Evolutionary conservation across 1,140 invertebrate genomes (phyloP).

Genomic region (Sinonovacula constricta): DNA sequence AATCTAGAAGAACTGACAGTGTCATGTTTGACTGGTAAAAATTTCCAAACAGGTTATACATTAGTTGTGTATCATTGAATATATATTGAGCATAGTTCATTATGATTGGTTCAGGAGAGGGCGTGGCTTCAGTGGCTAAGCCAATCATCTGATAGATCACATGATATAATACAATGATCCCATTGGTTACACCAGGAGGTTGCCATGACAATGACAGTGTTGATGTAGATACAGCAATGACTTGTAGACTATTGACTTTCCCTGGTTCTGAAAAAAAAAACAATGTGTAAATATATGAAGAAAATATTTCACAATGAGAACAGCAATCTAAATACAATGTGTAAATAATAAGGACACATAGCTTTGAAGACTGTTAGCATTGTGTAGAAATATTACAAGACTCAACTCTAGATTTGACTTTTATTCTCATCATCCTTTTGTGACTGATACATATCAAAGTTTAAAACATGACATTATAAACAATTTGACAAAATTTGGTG

Average conservation of each 20-base stretch:
- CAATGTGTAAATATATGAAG: too few relatives aligned
- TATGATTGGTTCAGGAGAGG: slow-evolving; percentile 2
- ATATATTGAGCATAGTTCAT: neutral
- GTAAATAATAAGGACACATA: too few relatives aligned
- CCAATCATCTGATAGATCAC: slow-evolving; percentile 32
- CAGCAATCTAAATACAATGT: too few relatives aligned
- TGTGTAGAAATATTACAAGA: too few relatives aligned
- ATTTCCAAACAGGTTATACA: slow-evolving; percentile 3
- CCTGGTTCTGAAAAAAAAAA: slow-evolving; percentile 29
- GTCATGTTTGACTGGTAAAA: too few relatives aligned
- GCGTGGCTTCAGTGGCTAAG: neutral
- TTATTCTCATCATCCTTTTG: too few relatives aligned
- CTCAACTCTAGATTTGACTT: too few relatives aligned
- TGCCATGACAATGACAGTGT: slow-evolving; percentile 38
- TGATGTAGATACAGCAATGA: slow-evolving; percentile 1
- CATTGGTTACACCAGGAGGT: slow-evolving; percentile 27
- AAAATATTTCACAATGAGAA: too few relatives aligned
- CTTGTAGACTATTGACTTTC: neutral
- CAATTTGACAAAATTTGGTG: too few relatives aligned
- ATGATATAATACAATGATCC: slow-evolving; percentile 29
- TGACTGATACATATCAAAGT: too few relatives aligned
- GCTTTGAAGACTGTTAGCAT: too few relatives aligned
- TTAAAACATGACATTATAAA: too few relatives aligned
- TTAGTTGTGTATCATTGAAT: neutral
- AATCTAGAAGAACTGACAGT: neutral